A percentile compares a stretch with the other conserved stretches of the same genome.
These are phyloP conservation scores for Habroteleia sp. DNA, from an alignment of 2,888 invertebrate genomes.

Conservation along the genomic window DNA sequence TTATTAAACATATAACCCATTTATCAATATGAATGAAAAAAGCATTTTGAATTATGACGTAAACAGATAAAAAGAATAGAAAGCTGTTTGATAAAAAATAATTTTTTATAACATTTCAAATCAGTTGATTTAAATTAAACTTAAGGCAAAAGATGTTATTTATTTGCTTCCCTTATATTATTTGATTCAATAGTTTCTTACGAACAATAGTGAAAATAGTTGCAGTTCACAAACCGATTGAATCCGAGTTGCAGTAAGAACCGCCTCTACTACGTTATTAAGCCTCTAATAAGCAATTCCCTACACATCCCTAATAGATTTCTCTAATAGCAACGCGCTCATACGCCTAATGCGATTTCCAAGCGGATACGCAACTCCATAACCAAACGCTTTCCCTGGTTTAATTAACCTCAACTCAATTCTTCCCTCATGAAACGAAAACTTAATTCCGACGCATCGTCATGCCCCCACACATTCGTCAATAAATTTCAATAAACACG, in stretches of 20 bases:
- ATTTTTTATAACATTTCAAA: no score
- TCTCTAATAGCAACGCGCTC: conserved; percentile 61
- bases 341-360: conserved; percentile 61
- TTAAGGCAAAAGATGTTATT: no score
- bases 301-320: conserved; percentile 55
- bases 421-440: conserved; percentile 57
- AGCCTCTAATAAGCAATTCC: conserved; percentile 54
- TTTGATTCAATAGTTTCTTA: no score
- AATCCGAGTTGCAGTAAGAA: conserved; percentile 12
- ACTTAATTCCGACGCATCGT: conserved; percentile 51
- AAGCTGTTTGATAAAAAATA: no score
- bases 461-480: conserved; percentile 25
- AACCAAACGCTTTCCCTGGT: conserved; percentile 53
- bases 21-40: no score
- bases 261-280: conserved; percentile 36
- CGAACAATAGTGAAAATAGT: no score
- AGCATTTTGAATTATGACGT: no score
- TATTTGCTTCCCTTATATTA: no score
- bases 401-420: conserved; percentile 62
- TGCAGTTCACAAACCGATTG: no score
- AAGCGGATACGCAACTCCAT: conserved; percentile 59
- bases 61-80: no score
- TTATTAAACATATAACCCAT: no score
- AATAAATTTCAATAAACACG: conserved; percentile 54
- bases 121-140: no score